These are phyloP conservation scores for Drosophila funebris DNA, from an alignment of 1,140 invertebrate genomes.

Conservation along the genomic window DNA sequence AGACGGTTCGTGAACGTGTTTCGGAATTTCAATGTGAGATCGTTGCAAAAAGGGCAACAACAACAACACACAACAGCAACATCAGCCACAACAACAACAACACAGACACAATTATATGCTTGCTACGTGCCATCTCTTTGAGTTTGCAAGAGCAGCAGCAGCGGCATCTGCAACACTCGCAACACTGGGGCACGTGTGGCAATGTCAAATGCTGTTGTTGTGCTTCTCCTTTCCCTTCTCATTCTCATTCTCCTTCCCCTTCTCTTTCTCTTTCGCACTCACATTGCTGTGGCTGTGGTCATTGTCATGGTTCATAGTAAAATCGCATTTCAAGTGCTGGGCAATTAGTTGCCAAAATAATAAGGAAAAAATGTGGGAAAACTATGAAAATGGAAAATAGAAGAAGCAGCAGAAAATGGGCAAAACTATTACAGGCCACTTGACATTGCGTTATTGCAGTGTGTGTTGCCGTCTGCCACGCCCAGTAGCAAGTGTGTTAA, in stretches of 20 bases:
- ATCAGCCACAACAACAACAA: background rate
- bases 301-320: constrained; percentile 29
- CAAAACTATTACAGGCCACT: too few relatives aligned
- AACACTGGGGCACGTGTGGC: constrained; percentile 51
- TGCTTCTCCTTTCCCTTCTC: background rate
- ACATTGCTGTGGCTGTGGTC: background rate
- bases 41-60: constrained; percentile 12
- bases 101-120: background rate
- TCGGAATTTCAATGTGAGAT: constrained; percentile 74
- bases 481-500: constrained; percentile 41
- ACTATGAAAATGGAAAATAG: background rate
- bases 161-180: background rate
- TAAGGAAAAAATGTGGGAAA: background rate
- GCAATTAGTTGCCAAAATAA: constrained; percentile 50
- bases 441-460: constrained; percentile 1
- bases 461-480: constrained; percentile 27
- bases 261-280: too few relatives aligned
- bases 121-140: constrained; percentile 31
- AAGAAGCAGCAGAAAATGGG: background rate
- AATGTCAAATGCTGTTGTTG: constrained; percentile 26
- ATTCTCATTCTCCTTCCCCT: background rate
- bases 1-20: constrained; percentile 72
- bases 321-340: constrained; percentile 50
- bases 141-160: constrained; percentile 3
- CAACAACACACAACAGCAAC: background rate